Conservation (phyloP, 2,113 vertebrate species). For the Marmota monax region DNA sequence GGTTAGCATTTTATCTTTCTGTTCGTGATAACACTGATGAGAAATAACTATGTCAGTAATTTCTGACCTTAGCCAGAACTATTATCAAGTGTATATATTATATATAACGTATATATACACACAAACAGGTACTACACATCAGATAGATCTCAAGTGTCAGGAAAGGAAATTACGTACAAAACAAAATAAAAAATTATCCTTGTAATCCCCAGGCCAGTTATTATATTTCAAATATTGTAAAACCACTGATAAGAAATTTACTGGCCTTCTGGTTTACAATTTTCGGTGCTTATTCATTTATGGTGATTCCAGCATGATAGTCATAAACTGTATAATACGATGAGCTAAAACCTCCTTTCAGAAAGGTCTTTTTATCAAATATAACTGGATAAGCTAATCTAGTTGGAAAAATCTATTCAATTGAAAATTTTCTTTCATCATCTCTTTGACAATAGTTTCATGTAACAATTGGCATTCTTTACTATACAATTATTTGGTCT, state of each 20-base stretch:
- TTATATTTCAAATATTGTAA: background rate
- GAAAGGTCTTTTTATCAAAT: background rate
- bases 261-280: background rate
- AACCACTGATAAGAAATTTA: background rate
- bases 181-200: background rate
- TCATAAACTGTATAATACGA: background rate
- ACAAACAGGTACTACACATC: background rate
- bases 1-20: background rate
- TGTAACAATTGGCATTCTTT: background rate
- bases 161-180: background rate
- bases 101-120: background rate
- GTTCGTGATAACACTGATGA: background rate
- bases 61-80: background rate
- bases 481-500: background rate
- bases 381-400: background rate
- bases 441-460: background rate
- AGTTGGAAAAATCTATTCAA: background rate
- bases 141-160: background rate
- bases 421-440: background rate
- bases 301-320: background rate
- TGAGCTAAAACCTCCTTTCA: background rate
- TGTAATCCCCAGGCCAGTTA: background rate
- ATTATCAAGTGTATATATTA: background rate
- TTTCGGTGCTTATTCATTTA: background rate
- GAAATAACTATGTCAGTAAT: background rate